Evolutionary conservation across 2,888 invertebrate species (phyloP).

Genomic region (Geotrupes spiniger): DNA sequence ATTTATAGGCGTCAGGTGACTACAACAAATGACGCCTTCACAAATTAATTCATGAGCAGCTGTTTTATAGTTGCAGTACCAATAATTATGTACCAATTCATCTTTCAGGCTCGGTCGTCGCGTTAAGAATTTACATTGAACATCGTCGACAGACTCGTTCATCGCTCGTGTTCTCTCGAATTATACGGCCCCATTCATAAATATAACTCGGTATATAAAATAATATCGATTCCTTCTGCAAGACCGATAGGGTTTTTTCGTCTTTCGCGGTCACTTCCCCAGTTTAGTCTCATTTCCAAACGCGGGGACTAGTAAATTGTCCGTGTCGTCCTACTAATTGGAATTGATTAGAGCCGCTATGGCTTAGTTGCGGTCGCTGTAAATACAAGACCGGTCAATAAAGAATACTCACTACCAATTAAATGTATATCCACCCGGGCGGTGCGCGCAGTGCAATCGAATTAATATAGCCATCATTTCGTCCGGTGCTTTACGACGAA

Average conservation of each 20-base stretch:
- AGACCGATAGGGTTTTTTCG: constrained; percentile 6
- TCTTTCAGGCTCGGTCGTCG: too few relatives aligned
- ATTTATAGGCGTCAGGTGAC: too few relatives aligned
- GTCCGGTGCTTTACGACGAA: neutral
- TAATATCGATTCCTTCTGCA: constrained; percentile 1
- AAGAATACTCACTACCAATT: constrained; percentile 26
- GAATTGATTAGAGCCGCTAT: constrained; percentile 31
- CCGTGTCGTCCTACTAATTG: constrained; percentile 31
- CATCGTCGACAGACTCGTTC: too few relatives aligned
- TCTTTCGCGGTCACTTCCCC: constrained; percentile 14
- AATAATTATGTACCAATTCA: too few relatives aligned
- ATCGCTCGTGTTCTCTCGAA: too few relatives aligned
- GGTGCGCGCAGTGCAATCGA: constrained; percentile 22
- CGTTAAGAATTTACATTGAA: too few relatives aligned
- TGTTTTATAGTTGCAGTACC: too few relatives aligned
- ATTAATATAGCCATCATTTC: constrained; percentile 12
- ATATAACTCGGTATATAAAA: too few relatives aligned
- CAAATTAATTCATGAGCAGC: too few relatives aligned
- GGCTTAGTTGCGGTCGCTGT: constrained; percentile 27
- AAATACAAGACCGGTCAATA: constrained; percentile 25
- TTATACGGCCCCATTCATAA: too few relatives aligned
- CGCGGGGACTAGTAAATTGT: constrained; percentile 25
- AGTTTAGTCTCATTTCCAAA: neutral
- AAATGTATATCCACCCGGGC: constrained; percentile 21
- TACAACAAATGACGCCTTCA: too few relatives aligned